Conservation (phyloP, 2,797 vertebrate species). For the Orientallactaga sibirica region DNA sequence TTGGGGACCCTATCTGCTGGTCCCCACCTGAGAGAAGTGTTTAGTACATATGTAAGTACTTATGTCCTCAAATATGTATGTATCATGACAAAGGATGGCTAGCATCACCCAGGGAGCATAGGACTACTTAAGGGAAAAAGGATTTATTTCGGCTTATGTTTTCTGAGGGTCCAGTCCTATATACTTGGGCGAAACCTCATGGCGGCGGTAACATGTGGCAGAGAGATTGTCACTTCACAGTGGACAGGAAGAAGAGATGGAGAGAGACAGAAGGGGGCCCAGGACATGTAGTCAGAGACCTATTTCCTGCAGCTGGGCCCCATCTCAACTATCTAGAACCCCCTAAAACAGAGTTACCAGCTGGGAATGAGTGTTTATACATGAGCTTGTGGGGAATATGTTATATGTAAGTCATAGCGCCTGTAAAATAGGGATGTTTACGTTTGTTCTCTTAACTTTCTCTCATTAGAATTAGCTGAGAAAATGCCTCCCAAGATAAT, state of each 20-base stretch:
- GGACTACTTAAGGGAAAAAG: background rate
- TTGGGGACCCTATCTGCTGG: background rate
- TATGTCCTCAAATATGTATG: no score
- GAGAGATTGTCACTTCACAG: background rate
- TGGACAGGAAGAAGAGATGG: background rate
- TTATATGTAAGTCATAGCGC: background rate
- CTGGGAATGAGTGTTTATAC: background rate
- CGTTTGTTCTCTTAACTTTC: background rate
- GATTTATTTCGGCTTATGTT: background rate
- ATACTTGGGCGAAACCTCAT: background rate
- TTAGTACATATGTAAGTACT: background rate
- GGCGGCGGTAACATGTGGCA: background rate
- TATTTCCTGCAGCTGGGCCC: background rate
- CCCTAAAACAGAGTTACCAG: background rate
- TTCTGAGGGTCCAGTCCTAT: background rate
- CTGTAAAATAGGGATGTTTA: background rate
- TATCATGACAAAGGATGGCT: background rate
- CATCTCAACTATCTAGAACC: background rate
- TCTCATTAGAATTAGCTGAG: constrained; percentile 15
- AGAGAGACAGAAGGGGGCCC: no score
- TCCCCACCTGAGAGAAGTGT: background rate
- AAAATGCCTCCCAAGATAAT: constrained; percentile 23
- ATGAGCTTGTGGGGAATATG: background rate
- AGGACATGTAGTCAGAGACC: background rate
- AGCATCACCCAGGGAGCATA: rapidly evolving